Conservation (phyloP, 2,888 invertebrate genomes). For the Silvanus unidentatus region DNA sequence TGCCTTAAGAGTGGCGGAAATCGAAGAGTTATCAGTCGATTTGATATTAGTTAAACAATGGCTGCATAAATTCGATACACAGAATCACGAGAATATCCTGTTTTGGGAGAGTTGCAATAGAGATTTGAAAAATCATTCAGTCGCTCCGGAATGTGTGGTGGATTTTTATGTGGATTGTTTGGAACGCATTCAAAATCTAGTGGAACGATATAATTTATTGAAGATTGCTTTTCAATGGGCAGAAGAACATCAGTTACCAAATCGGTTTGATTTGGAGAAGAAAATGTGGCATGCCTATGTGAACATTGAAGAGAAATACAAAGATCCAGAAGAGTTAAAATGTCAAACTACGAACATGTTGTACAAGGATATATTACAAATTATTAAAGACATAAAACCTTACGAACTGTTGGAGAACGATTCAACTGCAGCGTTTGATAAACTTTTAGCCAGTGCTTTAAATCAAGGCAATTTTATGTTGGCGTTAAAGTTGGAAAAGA, state of each 20-base stretch:
- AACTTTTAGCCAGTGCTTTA: slow-evolving; percentile 51
- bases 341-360: neutral
- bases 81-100: slow-evolving; percentile 41
- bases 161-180: slow-evolving; percentile 58
- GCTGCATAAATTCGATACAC: slow-evolving; percentile 45
- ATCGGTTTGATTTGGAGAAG: slow-evolving; percentile 34
- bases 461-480: slow-evolving; percentile 54
- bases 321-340: slow-evolving; percentile 13
- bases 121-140: slow-evolving; percentile 55
- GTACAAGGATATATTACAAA: slow-evolving; percentile 9
- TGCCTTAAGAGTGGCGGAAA: slow-evolving; percentile 55
- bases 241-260: slow-evolving; percentile 27
- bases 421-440: slow-evolving; percentile 46
- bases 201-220: slow-evolving; percentile 49
- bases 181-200: slow-evolving; percentile 45
- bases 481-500: slow-evolving; percentile 54
- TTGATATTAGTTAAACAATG: slow-evolving; percentile 53
- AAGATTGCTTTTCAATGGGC: slow-evolving; percentile 41
- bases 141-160: slow-evolving; percentile 57
- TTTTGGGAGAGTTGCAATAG: slow-evolving; percentile 59
- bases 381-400: slow-evolving; percentile 15
- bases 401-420: slow-evolving; percentile 32
- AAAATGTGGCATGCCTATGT: slow-evolving; percentile 38
- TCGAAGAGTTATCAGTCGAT: slow-evolving; percentile 49
- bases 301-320: slow-evolving; percentile 25